These are phyloP conservation scores for Aldabrachelys gigantea DNA, from an alignment of 2,113 vertebrate genomes.

Conservation along the genomic window DNA sequence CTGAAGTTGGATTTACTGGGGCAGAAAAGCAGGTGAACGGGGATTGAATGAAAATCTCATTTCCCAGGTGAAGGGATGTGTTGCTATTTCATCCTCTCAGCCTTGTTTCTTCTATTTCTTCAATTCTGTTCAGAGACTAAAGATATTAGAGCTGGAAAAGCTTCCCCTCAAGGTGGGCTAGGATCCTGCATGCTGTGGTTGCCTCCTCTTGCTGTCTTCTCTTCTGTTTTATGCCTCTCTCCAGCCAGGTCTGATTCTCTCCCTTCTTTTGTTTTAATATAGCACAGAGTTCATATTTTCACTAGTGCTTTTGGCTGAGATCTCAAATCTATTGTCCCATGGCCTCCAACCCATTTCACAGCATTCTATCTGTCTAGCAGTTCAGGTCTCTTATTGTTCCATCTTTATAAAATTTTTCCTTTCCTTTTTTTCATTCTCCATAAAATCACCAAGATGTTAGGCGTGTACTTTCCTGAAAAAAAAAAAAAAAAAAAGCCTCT, in stretches of 20 bases:
- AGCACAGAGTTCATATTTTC: too few relatives aligned
- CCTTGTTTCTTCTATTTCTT: not conserved
- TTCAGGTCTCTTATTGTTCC: not conserved
- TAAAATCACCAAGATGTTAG: not conserved
- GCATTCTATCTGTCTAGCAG: not conserved
- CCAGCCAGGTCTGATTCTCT: not conserved
- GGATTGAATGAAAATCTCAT: accelerated
- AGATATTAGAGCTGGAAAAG: not conserved
- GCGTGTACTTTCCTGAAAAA: not conserved
- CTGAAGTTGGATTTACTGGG: not conserved
- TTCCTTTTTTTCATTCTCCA: not conserved
- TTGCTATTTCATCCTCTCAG: not conserved
- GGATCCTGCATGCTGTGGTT: not conserved
- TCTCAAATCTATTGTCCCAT: not conserved
- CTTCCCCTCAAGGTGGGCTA: not conserved
- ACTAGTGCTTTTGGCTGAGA: not conserved
- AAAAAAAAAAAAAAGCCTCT: too few relatives aligned
- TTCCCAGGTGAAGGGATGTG: not conserved
- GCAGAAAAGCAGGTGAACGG: not conserved
- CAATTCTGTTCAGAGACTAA: constrained; percentile 11
- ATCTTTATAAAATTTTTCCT: not conserved
- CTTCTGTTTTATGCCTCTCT: not conserved
- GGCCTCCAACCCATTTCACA: not conserved
- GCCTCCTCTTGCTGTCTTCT: not conserved
- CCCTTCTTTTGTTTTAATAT: not conserved